phyloP scores from a whole-genome alignment of 1,140 invertebrate species.

The Batillaria attramentaria region DNA sequence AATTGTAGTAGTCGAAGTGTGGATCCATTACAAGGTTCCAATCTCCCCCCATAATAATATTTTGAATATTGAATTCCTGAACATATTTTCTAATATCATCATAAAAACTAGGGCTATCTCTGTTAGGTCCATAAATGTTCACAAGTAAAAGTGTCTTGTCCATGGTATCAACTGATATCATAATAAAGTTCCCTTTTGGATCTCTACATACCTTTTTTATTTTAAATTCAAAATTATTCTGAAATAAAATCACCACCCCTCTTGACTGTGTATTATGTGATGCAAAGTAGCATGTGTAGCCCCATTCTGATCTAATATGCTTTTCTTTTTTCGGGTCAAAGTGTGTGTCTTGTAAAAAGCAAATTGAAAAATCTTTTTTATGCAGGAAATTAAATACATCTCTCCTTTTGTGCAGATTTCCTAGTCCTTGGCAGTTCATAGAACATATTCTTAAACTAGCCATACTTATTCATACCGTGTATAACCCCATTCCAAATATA shows the following conservation, averaged over 20 bases:
- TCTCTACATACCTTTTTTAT: background rate
- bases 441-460: too few relatives aligned
- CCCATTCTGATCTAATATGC: constrained; percentile 32
- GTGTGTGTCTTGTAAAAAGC: constrained; percentile 37
- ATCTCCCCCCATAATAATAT: constrained; percentile 27
- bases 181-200: background rate
- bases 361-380: too few relatives aligned
- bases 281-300: constrained; percentile 34
- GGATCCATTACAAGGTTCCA: constrained; percentile 35
- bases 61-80: constrained; percentile 16
- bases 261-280: constrained; percentile 35
- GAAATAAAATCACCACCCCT: constrained; percentile 30
- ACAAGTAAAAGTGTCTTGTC: background rate
- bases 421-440: too few relatives aligned
- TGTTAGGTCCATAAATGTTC: constrained; percentile 36
- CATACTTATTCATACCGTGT: too few relatives aligned
- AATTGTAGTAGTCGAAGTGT: too few relatives aligned
- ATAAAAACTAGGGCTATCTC: constrained; percentile 38
- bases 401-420: too few relatives aligned
- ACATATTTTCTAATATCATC: constrained; percentile 21
- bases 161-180: background rate
- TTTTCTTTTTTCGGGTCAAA: constrained; percentile 30
- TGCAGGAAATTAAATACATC: too few relatives aligned
- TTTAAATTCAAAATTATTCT: too few relatives aligned
- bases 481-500: too few relatives aligned